Base-by-base conservation (phyloP, 2,797 vertebrate species). In the Scomberomorus guttatus region DNA sequence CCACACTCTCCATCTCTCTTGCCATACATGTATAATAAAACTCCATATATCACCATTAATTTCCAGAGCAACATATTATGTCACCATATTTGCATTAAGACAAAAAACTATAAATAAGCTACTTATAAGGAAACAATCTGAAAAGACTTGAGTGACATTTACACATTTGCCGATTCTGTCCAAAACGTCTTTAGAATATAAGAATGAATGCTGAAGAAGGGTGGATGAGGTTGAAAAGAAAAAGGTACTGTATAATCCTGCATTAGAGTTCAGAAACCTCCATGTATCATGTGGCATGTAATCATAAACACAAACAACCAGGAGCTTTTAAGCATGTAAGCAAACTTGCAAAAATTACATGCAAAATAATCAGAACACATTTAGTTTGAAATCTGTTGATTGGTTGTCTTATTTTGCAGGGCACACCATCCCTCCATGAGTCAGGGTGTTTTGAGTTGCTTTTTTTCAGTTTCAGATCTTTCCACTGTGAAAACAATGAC, bases 401-500 rank as follows among this genome's bases (percentile, higher is more conserved):
- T 51, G 24, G 5, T 29, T 79, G 15, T 44, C 8, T 79, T 57
- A 70, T 54, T 44, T 65, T 46, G 37, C 20, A 27, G 8, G 2
- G 34, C 37, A 56, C 11, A 22, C 50, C 9, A 46, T 11, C 22
- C 20, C n/a, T 25, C 9, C 25, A 20, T 61, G 54, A 64, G 27
- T 55, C 52, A 55, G 6, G 44, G 5, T 42, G 44, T 56, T 68
- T 77, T 66, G 22, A 77, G 63, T 25, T 70, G 18, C 25, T 37
- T 27, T 44, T 71, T 58, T 62, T 56, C 24, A 27, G 1, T 60
- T 56, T 69, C 44, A 72, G 34, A 69, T 83, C 54, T 71, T 54
- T 32, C 5, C 34, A 56, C 15, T 11, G 37, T 55, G 48, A 65
- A 76, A 81, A 72, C n/a, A 76, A 58, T 72, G 27, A 70, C n/a